Percentiles rank a stretch among this genome's conserved stretches.
Evolutionary conservation across 2,113 vertebrate species (phyloP).

Genomic region (Cyphomyrus plagiostoma): DNA sequence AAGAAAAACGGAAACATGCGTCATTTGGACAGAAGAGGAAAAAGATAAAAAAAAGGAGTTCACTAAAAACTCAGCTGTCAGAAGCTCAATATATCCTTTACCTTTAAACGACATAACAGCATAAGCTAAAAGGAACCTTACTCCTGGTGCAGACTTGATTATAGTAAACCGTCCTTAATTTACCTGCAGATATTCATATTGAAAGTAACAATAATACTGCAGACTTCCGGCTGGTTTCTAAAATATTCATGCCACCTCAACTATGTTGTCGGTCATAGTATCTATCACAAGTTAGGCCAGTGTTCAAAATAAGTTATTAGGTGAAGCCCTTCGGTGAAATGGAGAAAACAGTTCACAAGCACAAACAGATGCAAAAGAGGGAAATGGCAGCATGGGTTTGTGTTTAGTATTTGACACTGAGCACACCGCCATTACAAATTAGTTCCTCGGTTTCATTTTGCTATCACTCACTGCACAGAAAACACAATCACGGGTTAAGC

Average conservation of each 20-base stretch:
- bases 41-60: not conserved
- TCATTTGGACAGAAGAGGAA: not conserved
- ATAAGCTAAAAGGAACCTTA: not conserved
- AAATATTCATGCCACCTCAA: not conserved
- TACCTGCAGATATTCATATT: not conserved
- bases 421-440: not conserved
- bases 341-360: not conserved
- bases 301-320: not conserved
- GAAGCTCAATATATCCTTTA: not conserved
- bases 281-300: not conserved
- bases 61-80: not conserved
- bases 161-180: not conserved
- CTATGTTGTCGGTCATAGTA: not conserved
- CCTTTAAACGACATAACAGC: not conserved
- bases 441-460: not conserved
- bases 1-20: not conserved
- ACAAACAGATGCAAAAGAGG: not conserved
- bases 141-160: not conserved
- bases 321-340: not conserved
- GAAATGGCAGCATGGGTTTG: not conserved
- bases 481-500: not conserved
- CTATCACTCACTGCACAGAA: not conserved
- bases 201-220: not conserved
- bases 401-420: not conserved
- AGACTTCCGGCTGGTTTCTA: not conserved